Evolutionary conservation across 2,113 vertebrate genomes (phyloP), one percentile per base, ranked within the genome.

Genomic region (Oreocharis arfaki): DNA sequence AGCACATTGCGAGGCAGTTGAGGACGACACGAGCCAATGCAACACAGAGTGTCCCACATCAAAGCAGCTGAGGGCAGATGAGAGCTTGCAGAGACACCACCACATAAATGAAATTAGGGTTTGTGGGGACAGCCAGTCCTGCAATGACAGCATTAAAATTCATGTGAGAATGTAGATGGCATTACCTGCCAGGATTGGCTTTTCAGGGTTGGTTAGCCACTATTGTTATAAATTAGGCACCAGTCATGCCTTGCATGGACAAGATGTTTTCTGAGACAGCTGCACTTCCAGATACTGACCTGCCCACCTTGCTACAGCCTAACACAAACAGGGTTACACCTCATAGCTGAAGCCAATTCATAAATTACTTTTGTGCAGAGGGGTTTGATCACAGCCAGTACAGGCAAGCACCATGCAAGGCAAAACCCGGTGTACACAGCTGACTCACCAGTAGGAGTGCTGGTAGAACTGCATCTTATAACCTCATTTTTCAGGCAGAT

Each of bases 21-120:
- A 64, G 57, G 44, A 11, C 49, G 35, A 30, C 47, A 52, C 0
- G 0, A 76, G 37, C n/a, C 42, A 53, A 5, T 1, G 16, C 15
- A 41, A 61, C 3, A 3, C 10, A 39, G 18, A 37, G 18, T 7
- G 27, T 23, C 33, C 47, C 61, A 35, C 49, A 30, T 35, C 35
- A 75, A 67, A 87, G 56, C 27, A 39, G 20, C 3, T n/a, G 18
- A 80, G 68, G 61, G 30, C 56, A 86, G 46, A 30, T 4, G 27
- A 57, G 22, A 69, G 16, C 68, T 52, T 50, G 61, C 35, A 64
- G 61, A 82, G 19, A 27, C 52, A 91, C n/a, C 69, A 64, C 33
- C 80, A 19, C 1, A 4, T 28, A 86, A 88, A 49, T 10, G 49
- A 28, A 76, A 56, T 20, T 20, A 55, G 19, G 7, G 18, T 60